Base-by-base conservation (phyloP, 1,140 invertebrate species). In the Drosophila hydei region DNA sequence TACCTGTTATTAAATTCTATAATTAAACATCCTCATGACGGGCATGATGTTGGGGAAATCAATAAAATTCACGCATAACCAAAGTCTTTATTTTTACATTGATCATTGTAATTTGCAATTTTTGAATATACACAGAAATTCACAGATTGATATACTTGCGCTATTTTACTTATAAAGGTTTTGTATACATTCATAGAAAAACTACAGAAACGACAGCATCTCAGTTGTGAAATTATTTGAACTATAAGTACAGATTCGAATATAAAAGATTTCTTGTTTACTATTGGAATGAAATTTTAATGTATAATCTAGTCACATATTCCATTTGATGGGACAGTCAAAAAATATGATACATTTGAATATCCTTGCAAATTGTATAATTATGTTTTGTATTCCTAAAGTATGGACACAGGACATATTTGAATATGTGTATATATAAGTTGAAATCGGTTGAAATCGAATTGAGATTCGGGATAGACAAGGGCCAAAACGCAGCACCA, bases 281-380 rank as follows among this genome's bases (percentile, higher is more conserved):
- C 33, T 33, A 8, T 51, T 68, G 54, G 25, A 2, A 30, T 58
- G 27, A 27, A 30, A 27, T 36, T 27, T 30, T 3, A 30, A 47
- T 54, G 18, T 36, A 42, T 33, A 48, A 47, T 23, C 25, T 62
- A 38, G 40, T 38, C 30, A 11, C 7, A 21, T 50, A 56, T 43
- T 64, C 68, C 60, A 71, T 71, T 71, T 2, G 43, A 71, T 71
- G 68, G 68, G 50, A n/a, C n/a, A n/a, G n/a, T n/a, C n/a, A n/a
- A n/a, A n/a, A n/a, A n/a, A n/a, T n/a, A n/a, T n/a, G n/a, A n/a
- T n/a, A n/a, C n/a, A n/a, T n/a, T n/a, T n/a, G n/a, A n/a, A n/a
- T n/a, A 70, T 12, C 43, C 30, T 45, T 47, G 40, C 42, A 52
- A 36, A 21, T n/a, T n/a, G 6, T 30, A 19, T 16, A 12, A 43